Conservation (phyloP, 2,888 invertebrate species). For the Luperina testacea region DNA sequence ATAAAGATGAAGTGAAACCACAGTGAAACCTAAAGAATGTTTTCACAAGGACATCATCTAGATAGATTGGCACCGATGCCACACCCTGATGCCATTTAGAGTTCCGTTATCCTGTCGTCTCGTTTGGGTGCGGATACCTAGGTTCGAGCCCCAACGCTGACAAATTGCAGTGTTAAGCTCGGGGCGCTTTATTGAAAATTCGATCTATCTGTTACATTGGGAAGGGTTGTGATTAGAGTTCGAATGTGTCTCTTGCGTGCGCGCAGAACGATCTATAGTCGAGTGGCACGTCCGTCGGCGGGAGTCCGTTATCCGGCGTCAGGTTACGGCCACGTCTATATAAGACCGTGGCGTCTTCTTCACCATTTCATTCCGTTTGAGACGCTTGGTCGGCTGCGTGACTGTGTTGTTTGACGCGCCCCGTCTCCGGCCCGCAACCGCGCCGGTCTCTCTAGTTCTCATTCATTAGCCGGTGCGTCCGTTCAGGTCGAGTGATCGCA, state of each 20-base stretch:
- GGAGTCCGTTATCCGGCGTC: slow-evolving; percentile 90
- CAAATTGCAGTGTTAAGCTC: slow-evolving; percentile 87
- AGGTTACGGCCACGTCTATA: slow-evolving; percentile 90
- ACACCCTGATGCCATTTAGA: slow-evolving; percentile 76
- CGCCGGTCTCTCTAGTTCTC: slow-evolving; percentile 75
- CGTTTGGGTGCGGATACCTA: slow-evolving; percentile 73
- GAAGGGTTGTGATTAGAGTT: slow-evolving; percentile 72
- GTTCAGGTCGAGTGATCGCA: slow-evolving; percentile 83
- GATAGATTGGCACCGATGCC: slow-evolving; percentile 58
- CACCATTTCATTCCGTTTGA: slow-evolving; percentile 90
- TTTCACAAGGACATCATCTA: slow-evolving; percentile 45
- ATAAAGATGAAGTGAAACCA: not conserved
- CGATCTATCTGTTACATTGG: slow-evolving; percentile 86
- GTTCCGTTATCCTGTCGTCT: slow-evolving; percentile 83
- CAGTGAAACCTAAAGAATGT: slow-evolving; percentile 5
- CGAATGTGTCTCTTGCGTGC: slow-evolving; percentile 76
- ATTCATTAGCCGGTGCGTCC: slow-evolving; percentile 72
- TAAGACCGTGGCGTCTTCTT: slow-evolving; percentile 89
- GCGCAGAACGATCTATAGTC: slow-evolving; percentile 77
- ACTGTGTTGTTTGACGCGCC: slow-evolving; percentile 76
- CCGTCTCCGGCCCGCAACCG: slow-evolving; percentile 74
- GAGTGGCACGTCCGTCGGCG: slow-evolving; percentile 74
- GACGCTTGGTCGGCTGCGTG: slow-evolving; percentile 84
- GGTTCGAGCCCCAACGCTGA: slow-evolving; percentile 79
- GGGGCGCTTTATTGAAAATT: slow-evolving; percentile 89